These are phyloP conservation scores for Cerastoderma edule DNA, from an alignment of 2,888 invertebrate species.

Conservation along the genomic window DNA sequence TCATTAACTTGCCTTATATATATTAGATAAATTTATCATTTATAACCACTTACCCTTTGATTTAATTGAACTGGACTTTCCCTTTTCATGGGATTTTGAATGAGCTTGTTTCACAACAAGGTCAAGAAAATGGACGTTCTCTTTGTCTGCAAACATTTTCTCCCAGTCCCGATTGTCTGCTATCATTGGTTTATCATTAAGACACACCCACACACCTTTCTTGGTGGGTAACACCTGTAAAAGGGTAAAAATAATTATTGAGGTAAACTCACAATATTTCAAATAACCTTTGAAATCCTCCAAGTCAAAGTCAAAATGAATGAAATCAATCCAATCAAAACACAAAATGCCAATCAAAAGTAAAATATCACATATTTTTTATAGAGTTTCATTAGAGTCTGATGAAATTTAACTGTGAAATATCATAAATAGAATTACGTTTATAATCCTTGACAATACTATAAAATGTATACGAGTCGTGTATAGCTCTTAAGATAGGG, in stretches of 20 bases:
- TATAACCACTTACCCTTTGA: neutral
- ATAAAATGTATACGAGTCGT: no score
- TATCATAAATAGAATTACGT: no score
- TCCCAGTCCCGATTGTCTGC: conserved; percentile 76
- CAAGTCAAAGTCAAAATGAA: neutral
- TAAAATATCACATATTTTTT: no score
- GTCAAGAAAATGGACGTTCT: conserved; percentile 72
- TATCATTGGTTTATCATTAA: conserved; percentile 77
- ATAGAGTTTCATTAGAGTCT: no score
- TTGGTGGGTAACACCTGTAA: conserved; percentile 75
- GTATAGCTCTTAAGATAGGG: no score
- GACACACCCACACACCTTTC: conserved; percentile 71
- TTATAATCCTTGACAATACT: no score
- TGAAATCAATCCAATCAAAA: no score
- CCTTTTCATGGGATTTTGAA: conserved; percentile 1
- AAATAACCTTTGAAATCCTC: neutral
- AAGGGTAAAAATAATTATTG: conserved; percentile 15
- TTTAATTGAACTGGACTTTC: neutral
- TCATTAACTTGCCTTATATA: neutral
- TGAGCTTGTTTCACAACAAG: conserved; percentile 55
- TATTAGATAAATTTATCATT: neutral
- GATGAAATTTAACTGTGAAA: no score
- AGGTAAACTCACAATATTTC: neutral
- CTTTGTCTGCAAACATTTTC: conserved; percentile 70
- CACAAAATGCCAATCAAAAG: no score